Percentiles rank a stretch among this genome's conserved stretches.
Evolutionary conservation across 2,888 invertebrate genomes (phyloP).

Genomic region (Dinocampus coccinellae): DNA sequence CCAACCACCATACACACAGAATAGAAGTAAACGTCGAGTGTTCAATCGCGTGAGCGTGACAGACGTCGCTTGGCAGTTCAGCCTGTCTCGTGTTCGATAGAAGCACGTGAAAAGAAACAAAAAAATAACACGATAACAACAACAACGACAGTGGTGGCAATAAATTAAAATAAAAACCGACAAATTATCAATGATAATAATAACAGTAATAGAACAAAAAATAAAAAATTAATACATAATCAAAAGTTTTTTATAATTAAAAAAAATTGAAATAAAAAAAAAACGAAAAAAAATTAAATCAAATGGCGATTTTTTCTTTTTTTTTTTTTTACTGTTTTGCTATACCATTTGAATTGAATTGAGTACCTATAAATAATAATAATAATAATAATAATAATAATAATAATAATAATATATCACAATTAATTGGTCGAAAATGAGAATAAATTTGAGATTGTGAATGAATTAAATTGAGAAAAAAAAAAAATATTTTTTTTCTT

Average conservation of each 20-base stretch:
- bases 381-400: background rate
- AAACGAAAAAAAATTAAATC: too few relatives aligned
- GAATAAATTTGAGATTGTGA: slow-evolving; percentile 4
- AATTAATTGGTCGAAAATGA: background rate
- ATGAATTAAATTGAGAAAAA: background rate
- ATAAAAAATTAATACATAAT: too few relatives aligned
- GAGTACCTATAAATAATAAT: background rate
- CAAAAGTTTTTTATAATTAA: too few relatives aligned
- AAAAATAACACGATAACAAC: too few relatives aligned
- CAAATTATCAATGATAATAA: too few relatives aligned
- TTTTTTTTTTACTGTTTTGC: too few relatives aligned
- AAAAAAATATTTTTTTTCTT: too few relatives aligned
- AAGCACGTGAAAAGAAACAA: slow-evolving; percentile 53
- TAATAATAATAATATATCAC: background rate
- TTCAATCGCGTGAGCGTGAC: slow-evolving; percentile 24
- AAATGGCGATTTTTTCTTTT: too few relatives aligned
- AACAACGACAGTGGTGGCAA: background rate
- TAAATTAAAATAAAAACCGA: background rate
- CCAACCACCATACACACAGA: background rate
- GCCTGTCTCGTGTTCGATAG: slow-evolving; percentile 48
- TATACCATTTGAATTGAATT: background rate
- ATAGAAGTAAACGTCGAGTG: background rate
- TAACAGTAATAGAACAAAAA: too few relatives aligned
- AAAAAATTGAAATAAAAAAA: too few relatives aligned
- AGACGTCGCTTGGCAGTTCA: slow-evolving; percentile 45